phyloP scores from a whole-genome alignment of 1,140 invertebrate genomes.

The Fopius arisanus region DNA sequence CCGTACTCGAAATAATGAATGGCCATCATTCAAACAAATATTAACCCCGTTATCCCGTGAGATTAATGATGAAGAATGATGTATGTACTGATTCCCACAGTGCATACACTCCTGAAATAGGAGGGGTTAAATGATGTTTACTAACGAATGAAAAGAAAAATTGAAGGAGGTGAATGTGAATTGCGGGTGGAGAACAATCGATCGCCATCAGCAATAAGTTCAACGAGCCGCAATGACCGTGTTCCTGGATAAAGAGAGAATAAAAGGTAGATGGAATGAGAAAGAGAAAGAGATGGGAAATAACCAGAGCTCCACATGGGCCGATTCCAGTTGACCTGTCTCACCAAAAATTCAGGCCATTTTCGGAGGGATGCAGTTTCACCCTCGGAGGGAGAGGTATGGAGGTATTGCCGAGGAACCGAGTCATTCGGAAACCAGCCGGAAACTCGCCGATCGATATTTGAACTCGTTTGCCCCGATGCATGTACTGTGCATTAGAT shows the following conservation, averaged over 20 bases:
- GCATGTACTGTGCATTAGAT: conserved; percentile 6
- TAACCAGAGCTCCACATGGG: conserved; percentile 7
- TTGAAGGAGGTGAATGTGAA: conserved; percentile 10
- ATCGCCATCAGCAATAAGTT: conserved; percentile 28
- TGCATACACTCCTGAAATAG: not conserved
- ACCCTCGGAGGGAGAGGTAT: not conserved
- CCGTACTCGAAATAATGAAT: too few relatives aligned
- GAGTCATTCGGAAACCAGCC: conserved; percentile 40
- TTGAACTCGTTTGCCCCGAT: conserved; percentile 26
- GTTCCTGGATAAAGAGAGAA: not conserved
- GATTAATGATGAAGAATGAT: too few relatives aligned
- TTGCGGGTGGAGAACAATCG: conserved; percentile 19
- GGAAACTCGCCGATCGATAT: conserved; percentile 50
- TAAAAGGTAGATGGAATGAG: not conserved
- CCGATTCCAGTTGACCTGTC: conserved; percentile 49
- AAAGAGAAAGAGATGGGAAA: not conserved
- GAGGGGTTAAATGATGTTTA: not conserved
- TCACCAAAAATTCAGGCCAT: conserved; percentile 44
- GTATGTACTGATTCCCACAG: too few relatives aligned
- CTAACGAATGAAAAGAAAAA: not conserved
- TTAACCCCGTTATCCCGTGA: too few relatives aligned
- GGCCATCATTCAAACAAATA: too few relatives aligned
- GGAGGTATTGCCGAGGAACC: not conserved
- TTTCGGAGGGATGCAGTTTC: conserved; percentile 14
- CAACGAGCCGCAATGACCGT: conserved; percentile 20